Conservation (phyloP, 92 coral and sea anemone species). For the Phenganax subtilis region DNA sequence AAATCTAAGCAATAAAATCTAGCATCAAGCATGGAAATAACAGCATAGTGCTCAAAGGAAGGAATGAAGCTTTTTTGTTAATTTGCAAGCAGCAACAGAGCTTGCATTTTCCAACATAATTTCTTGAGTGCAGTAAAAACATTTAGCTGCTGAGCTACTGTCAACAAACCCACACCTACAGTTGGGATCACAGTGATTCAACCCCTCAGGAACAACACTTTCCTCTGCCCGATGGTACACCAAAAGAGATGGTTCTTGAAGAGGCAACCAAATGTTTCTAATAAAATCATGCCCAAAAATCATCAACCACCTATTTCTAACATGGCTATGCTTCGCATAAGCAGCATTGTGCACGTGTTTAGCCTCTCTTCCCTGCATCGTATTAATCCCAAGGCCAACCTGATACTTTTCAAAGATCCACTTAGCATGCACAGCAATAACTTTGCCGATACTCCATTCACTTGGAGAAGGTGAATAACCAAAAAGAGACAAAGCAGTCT, state of each 20-base stretch:
- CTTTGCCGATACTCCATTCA: too few species aligned
- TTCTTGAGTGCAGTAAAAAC: neutral
- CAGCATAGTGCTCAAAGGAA: too few species aligned
- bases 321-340: constrained; percentile 35
- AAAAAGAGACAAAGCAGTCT: constrained; percentile 46
- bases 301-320: constrained; percentile 23
- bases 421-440: too few species aligned
- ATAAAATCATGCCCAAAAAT: constrained; percentile 52
- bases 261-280: constrained; percentile 52
- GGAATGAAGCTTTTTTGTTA: neutral
- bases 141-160: too few species aligned
- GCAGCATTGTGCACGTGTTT: too few species aligned
- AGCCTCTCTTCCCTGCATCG: too few species aligned
- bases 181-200: too few species aligned
- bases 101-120: neutral
- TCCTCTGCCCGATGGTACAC: constrained; percentile 27
- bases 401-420: too few species aligned
- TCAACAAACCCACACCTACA: too few species aligned
- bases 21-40: too few species aligned
- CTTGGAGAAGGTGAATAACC: constrained; percentile 42
- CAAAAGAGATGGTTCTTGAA: constrained; percentile 50
- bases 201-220: constrained; percentile 3
- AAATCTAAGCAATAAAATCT: too few species aligned
- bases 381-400: too few species aligned
- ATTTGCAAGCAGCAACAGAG: neutral